Evolutionary conservation across 2,113 vertebrate species (phyloP), one percentile per base, ranked within the genome.

Genomic region (Pomatostomus ruficeps): DNA sequence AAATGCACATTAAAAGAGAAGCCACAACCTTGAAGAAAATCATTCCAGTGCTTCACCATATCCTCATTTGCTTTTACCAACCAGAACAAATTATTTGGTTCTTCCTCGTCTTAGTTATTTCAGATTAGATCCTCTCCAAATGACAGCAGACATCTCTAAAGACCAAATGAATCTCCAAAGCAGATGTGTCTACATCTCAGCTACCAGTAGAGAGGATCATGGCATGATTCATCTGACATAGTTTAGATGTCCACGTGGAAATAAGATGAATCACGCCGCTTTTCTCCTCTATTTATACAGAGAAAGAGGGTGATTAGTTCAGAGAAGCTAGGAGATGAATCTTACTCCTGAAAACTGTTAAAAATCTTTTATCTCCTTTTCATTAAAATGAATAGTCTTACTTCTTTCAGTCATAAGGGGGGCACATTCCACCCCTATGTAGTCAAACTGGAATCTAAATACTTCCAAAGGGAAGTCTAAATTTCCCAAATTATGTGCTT

Each of bases 241-340:
- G n/a, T 92, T 93, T 83, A 86, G 66, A 46, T 80, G 75, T 96
- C 93, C 93, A 88, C 79, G 65, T 74, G 25, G 68, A 94, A 91
- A 49, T 54, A 77, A 49, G 38, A 89, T 76, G 67, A 94, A 94
- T 89, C 72, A 95, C 0, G 0, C 36, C 80, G 42, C 62, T 82
- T 59, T 88, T 76, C 84, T 74, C 49, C 24, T 76, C 42, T 84
- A 20, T 75, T 90, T 85, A 83, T 76, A 88, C 7, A 88, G 29
- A 54, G 36, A 70, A 89, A 84, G 36, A 72, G 16, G 45, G 17
- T 66, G n/a, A 85, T 76, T 58, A 73, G 49, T 76, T 91, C 71
- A 59, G 22, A 83, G 28, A 52, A 89, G 35, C 11, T 33, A 35
- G 11, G 29, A 49, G 26, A 79, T 59, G 5, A 91, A 42, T 46